phyloP scores from a whole-genome alignment of 1,140 invertebrate genomes.

The Drosophila novamexicana region DNA sequence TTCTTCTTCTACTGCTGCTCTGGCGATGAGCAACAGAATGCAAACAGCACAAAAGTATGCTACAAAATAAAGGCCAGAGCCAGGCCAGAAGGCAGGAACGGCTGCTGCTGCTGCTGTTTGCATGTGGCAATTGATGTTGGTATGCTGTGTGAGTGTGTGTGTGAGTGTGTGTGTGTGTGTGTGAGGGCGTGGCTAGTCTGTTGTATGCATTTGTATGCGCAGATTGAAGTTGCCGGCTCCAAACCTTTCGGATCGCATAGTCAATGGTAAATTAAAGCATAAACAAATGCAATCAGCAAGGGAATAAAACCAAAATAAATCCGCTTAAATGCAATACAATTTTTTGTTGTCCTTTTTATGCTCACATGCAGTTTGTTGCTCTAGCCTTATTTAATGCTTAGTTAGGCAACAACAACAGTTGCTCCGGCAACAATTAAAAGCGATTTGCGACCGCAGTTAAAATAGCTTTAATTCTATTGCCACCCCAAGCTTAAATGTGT shows the following conservation, averaged over 20 bases:
- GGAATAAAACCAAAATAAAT: conserved; percentile 40
- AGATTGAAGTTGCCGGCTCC: conserved; percentile 5
- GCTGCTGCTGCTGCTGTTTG: conserved; percentile 59
- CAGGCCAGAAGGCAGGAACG: conserved; percentile 5
- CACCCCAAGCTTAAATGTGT: not conserved
- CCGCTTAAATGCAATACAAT: conserved; percentile 52
- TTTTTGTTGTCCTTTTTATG: conserved; percentile 15
- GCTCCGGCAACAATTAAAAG: conserved; percentile 54
- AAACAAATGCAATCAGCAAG: conserved; percentile 16
- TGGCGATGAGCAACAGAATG: conserved; percentile 45
- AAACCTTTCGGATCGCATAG: conserved; percentile 20
- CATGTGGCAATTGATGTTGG: conserved; percentile 73
- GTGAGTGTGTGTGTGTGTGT: conserved; percentile 4
- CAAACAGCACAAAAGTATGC: conserved; percentile 41
- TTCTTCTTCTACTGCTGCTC: not conserved
- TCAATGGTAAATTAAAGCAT: conserved; percentile 45
- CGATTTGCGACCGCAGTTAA: conserved; percentile 58
- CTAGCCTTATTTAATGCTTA: conserved; percentile 57
- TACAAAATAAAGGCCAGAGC: conserved; percentile 30
- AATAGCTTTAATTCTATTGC: conserved; percentile 57
- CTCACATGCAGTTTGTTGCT: conserved; percentile 22
- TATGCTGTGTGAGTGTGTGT: conserved; percentile 9
- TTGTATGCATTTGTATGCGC: not conserved
- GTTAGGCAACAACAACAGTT: conserved; percentile 20
- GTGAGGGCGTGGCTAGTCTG: conserved; percentile 25